Conservation (phyloP, 2,113 vertebrate species). For the Motacilla alba region DNA sequence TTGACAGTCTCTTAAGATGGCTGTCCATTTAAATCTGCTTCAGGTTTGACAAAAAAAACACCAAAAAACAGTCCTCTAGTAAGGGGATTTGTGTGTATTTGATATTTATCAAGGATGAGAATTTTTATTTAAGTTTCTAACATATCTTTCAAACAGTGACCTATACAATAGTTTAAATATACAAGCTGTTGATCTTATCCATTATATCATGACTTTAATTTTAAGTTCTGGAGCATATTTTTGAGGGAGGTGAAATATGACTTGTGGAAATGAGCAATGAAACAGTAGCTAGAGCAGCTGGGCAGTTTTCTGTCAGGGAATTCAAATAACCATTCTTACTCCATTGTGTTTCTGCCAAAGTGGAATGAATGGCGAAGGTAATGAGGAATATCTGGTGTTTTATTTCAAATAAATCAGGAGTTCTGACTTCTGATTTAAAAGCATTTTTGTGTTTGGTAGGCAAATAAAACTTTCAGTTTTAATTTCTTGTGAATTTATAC, state of each 20-base stretch:
- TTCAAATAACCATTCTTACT: neutral
- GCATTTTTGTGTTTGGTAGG: neutral
- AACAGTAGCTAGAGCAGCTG: neutral
- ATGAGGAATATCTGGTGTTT: neutral
- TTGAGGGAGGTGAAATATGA: neutral
- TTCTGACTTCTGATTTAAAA: neutral
- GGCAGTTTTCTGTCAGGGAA: neutral
- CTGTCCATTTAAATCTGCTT: neutral
- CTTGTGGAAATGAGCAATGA: neutral
- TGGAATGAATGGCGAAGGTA: neutral
- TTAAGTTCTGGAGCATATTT: neutral
- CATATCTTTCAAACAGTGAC: neutral
- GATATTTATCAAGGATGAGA: neutral
- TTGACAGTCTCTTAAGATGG: neutral
- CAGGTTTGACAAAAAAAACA: neutral
- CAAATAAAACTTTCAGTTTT: neutral
- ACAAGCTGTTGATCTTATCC: neutral
- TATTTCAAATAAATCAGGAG: neutral
- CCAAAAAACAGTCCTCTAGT: neutral
- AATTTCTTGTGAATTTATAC: neutral
- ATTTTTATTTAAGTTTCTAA: neutral
- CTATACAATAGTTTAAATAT: neutral
- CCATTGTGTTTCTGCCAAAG: accelerated
- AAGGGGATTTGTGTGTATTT: neutral
- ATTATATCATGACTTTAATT: neutral